Evolutionary conservation across 30 jellyfish, hydroid and myxozoan genomes (phyloP).

Genomic region (Hydra vulgaris): DNA sequence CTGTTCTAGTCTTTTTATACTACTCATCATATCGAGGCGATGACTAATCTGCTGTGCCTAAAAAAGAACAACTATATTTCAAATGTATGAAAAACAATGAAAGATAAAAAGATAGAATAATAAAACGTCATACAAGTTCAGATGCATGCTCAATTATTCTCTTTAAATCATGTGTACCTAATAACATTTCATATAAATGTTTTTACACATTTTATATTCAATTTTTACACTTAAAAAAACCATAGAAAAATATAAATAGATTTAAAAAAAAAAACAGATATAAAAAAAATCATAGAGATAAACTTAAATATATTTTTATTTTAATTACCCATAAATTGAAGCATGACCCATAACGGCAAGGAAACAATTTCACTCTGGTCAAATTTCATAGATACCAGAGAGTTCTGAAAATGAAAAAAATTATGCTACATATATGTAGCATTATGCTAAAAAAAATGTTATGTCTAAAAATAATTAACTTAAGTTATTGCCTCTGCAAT

Average conservation of each 20-base stretch:
- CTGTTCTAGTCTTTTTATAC: constrained; percentile 75
- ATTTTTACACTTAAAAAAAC: background rate
- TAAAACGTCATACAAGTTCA: constrained; percentile 17
- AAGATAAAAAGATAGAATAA: background rate
- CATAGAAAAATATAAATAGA: too few relatives aligned
- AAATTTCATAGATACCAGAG: background rate
- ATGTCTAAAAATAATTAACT: too few relatives aligned
- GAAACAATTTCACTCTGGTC: background rate
- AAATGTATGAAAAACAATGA: background rate
- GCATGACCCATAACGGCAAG: constrained; percentile 60
- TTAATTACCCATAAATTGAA: constrained; percentile 49
- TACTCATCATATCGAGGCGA: constrained; percentile 68
- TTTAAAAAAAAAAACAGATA: too few relatives aligned
- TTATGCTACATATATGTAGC: too few relatives aligned
- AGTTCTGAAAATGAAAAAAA: background rate
- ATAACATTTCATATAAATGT: background rate
- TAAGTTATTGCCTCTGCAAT: too few relatives aligned
- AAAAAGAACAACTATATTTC: background rate
- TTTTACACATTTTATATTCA: background rate
- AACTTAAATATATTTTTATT: too few relatives aligned
- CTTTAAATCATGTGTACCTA: constrained; percentile 26
- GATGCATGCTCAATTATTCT: constrained; percentile 31
- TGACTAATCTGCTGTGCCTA: constrained; percentile 83
- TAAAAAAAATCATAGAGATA: too few relatives aligned
- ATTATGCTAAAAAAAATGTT: too few relatives aligned